Conservation (phyloP, 35 echinoderm and acorn worm genomes). For the Strongylocentrotus purpuratus region DNA sequence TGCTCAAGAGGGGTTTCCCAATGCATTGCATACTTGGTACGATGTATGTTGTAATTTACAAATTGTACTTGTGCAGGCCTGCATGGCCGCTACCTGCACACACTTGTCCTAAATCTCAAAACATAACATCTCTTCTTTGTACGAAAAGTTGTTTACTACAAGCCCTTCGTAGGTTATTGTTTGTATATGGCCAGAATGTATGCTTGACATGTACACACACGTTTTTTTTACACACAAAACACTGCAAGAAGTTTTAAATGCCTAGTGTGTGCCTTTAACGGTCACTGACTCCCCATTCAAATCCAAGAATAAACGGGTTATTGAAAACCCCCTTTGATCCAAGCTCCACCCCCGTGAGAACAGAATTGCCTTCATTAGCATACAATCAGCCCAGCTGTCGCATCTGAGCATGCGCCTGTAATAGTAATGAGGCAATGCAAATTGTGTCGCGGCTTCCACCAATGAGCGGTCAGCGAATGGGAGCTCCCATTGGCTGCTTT, state of each 20-base stretch:
- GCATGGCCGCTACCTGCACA: neutral
- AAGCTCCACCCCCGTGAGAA: constrained; percentile 20
- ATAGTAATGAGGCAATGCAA: constrained; percentile 19
- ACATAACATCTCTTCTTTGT: neutral
- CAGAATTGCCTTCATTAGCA: neutral
- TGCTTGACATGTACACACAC: constrained; percentile 5
- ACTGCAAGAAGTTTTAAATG: neutral
- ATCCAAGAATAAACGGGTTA: constrained; percentile 23
- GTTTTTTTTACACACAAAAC: neutral
- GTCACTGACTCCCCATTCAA: constrained; percentile 32
- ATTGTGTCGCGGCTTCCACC: neutral
- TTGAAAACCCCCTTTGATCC: neutral
- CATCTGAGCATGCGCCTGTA: constrained; percentile 15
- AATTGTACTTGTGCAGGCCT: neutral
- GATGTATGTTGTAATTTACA: neutral
- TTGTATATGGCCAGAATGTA: neutral
- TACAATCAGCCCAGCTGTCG: constrained; percentile 42
- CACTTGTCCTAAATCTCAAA: neutral
- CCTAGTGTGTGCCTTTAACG: neutral
- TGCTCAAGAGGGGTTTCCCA: neutral
- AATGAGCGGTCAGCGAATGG: neutral
- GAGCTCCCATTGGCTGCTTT: neutral
- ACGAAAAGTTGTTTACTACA: neutral
- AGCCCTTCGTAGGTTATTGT: neutral
- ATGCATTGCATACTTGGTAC: neutral